Evolutionary conservation across 2,797 vertebrate species (phyloP), one percentile per base, ranked within the genome.

Genomic region (Artibeus lituratus): DNA sequence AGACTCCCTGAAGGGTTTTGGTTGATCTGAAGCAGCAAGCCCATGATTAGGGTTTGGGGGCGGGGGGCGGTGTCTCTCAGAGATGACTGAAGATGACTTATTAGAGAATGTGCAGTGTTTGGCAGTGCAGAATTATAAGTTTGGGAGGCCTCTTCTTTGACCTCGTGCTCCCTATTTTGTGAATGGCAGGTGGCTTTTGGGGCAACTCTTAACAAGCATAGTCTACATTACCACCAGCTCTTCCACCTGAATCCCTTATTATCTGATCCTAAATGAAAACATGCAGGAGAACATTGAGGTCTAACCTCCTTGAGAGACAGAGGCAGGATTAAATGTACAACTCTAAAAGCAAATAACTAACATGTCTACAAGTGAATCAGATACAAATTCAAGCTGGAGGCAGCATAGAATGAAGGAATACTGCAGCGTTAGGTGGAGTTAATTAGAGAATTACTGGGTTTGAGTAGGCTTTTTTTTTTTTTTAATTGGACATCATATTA

Each of bases 251-350:
- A 51, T 81, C 53, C 53, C 26, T 85, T 89, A 47, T 59, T n/a
- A 19, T 65, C 37, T 51, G 84, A 90, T 93, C 55, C 65, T 93
- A 94, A 94, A 69, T 86, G 74, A 92, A 90, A 92, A 62, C 62
- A 47, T 42, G 74, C 16, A 51, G 67, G 53, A 78, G 73, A 90
- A 18, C 59, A 16, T 12, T 74, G 87, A 86, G 29, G 21, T 49
- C 55, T 94, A 42, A 44, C 42, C 67, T 78, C 74, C 55, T 89
- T 70, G 44, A 90, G 67, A 77, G 55, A 44, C 90, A 69, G 80
- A 87, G 19, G 39, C 92, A 51, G 62, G n/a, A 59, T 67, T 80
- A 88, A 35, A 55, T 70, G 69, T 35, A 26, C 21, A 87, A 32
- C 49, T 82, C 59, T 59, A 47, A 96, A 87, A 87, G 85, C 37